Percentiles rank a stretch among this genome's conserved stretches.
phyloP scores from a whole-genome alignment of 2,888 invertebrate genomes.

The Caenorhabditis sp. region DNA sequence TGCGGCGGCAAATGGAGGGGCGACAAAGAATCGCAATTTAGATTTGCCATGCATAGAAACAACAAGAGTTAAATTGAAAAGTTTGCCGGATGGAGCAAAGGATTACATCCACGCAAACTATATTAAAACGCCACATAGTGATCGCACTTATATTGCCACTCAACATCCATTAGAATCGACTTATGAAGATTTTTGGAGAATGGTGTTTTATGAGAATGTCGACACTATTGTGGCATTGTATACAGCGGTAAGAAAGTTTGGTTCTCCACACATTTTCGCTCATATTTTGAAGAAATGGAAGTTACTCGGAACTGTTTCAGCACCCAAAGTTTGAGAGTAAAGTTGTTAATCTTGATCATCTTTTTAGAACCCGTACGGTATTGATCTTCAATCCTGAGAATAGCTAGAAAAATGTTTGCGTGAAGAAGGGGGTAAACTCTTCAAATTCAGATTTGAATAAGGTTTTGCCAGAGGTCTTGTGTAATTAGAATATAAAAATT shows the following conservation, averaged over 20 bases:
- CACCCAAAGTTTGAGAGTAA: too few relatives aligned
- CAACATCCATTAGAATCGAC: conserved; percentile 34
- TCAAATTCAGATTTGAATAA: too few relatives aligned
- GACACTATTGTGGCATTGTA: conserved; percentile 21
- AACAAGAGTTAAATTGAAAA: conserved; percentile 2
- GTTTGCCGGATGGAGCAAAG: neutral
- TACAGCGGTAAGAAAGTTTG: conserved; percentile 5
- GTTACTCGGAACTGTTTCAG: too few relatives aligned
- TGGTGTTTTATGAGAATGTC: conserved; percentile 35
- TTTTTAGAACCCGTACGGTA: too few relatives aligned
- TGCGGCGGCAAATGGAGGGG: neutral
- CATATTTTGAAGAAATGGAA: too few relatives aligned
- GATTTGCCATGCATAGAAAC: neutral
- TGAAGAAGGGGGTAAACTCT: too few relatives aligned
- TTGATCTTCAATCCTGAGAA: too few relatives aligned
- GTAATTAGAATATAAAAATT: too few relatives aligned
- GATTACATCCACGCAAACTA: conserved; percentile 15
- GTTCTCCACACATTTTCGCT: too few relatives aligned
- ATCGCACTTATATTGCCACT: conserved; percentile 23
- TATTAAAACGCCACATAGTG: conserved; percentile 20
- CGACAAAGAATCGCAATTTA: neutral
- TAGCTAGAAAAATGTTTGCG: too few relatives aligned
- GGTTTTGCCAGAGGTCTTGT: too few relatives aligned
- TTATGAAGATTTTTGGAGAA: conserved; percentile 34
- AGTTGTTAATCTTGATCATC: too few relatives aligned